phyloP scores from a whole-genome alignment of 2,797 vertebrate species.

The Okamejei kenojei region DNA sequence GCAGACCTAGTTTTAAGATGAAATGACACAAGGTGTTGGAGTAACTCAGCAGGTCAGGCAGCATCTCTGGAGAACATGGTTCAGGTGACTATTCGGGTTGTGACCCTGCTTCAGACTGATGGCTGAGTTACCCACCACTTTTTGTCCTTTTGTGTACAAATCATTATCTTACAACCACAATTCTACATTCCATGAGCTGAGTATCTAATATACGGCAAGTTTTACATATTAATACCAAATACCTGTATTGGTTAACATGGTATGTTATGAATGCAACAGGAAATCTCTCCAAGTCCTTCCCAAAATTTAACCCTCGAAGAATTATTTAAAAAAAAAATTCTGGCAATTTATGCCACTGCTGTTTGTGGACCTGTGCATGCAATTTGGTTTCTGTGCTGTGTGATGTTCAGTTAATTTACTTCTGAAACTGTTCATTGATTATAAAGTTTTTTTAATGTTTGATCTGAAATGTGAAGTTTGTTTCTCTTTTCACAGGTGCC shows the following conservation, averaged over 20 bases:
- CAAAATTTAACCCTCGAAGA: neutral
- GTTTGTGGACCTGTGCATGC: neutral
- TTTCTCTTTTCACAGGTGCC: too few relatives aligned
- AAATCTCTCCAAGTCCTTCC: neutral
- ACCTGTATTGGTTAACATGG: neutral
- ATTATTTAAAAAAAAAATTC: neutral
- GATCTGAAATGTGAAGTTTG: too few relatives aligned
- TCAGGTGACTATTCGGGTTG: too few relatives aligned
- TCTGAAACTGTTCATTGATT: neutral
- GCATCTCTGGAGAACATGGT: too few relatives aligned
- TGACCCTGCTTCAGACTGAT: too few relatives aligned
- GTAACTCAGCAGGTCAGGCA: too few relatives aligned
- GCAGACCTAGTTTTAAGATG: too few relatives aligned
- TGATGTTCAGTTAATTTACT: neutral
- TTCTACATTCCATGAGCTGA: too few relatives aligned
- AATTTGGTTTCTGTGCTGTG: neutral
- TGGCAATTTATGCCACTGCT: neutral
- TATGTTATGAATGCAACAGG: neutral
- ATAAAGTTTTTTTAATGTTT: neutral
- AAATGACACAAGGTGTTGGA: too few relatives aligned
- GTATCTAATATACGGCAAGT: neutral
- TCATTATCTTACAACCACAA: too few relatives aligned
- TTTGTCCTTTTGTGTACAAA: too few relatives aligned
- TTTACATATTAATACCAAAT: neutral
- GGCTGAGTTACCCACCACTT: too few relatives aligned